A percentile compares a stretch with the other conserved stretches of the same genome.
phyloP scores from a whole-genome alignment of 2,113 vertebrate species.

The Elephas maximus region DNA sequence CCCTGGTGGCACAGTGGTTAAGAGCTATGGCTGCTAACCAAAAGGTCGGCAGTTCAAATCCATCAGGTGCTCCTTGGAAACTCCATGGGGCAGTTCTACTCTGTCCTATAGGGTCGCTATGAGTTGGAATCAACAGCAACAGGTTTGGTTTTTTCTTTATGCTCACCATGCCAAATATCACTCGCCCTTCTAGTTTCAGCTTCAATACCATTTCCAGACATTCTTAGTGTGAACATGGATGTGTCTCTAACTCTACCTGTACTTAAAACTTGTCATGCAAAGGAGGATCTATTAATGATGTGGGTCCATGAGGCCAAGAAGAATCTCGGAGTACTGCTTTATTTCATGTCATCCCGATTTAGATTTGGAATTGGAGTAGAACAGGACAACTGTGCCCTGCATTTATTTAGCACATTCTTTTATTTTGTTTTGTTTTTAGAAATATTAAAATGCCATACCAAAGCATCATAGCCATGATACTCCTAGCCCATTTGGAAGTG shows the following conservation, averaged over 20 bases:
- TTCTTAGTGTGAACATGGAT: not conserved
- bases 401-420: slow-evolving; percentile 9
- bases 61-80: too few relatives aligned
- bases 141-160: too few relatives aligned
- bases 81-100: too few relatives aligned
- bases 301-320: not conserved
- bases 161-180: not conserved
- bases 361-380: not conserved
- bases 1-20: too few relatives aligned
- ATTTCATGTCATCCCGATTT: not conserved
- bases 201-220: not conserved
- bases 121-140: too few relatives aligned
- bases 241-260: not conserved
- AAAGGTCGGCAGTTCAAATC: too few relatives aligned
- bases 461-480: not conserved
- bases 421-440: not conserved
- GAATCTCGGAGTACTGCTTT: not conserved
- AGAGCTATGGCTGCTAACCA: too few relatives aligned
- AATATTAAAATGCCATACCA: not conserved
- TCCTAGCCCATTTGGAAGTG: not conserved
- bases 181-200: not conserved
- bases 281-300: not conserved
- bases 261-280: not conserved
- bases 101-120: too few relatives aligned
- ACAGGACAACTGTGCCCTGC: not conserved